These are phyloP conservation scores for Apodemus sylvaticus DNA, from an alignment of 2,113 vertebrate genomes.

Conservation along the genomic window DNA sequence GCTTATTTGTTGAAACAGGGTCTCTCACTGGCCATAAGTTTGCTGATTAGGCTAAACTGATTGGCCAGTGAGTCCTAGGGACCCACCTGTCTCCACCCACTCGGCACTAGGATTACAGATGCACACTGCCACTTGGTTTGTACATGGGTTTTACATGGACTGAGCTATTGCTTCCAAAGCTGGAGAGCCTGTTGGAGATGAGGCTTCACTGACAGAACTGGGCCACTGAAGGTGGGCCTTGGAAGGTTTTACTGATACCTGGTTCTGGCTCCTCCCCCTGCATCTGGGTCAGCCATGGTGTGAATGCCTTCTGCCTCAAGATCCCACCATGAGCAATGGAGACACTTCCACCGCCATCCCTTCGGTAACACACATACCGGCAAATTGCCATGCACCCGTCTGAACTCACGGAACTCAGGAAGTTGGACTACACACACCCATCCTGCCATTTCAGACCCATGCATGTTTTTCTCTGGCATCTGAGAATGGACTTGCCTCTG, in stretches of 20 bases:
- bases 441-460: neutral
- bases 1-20: neutral
- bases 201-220: neutral
- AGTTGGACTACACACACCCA: neutral
- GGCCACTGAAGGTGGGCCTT: neutral
- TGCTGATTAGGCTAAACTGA: neutral
- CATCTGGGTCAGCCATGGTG: neutral
- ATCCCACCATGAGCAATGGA: neutral
- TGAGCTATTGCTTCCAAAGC: neutral
- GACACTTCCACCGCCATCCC: neutral
- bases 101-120: no score
- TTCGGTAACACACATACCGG: neutral
- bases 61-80: neutral
- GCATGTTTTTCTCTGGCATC: neutral
- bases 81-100: neutral
- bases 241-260: neutral
- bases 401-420: neutral
- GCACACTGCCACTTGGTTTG: neutral
- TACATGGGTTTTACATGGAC: neutral
- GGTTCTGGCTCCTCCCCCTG: neutral
- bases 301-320: neutral
- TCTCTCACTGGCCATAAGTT: neutral
- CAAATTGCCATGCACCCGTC: neutral
- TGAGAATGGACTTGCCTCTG: neutral
- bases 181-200: no score